Conservation (phyloP, 2,797 vertebrate genomes). For the Bovichtus diacanthus region DNA sequence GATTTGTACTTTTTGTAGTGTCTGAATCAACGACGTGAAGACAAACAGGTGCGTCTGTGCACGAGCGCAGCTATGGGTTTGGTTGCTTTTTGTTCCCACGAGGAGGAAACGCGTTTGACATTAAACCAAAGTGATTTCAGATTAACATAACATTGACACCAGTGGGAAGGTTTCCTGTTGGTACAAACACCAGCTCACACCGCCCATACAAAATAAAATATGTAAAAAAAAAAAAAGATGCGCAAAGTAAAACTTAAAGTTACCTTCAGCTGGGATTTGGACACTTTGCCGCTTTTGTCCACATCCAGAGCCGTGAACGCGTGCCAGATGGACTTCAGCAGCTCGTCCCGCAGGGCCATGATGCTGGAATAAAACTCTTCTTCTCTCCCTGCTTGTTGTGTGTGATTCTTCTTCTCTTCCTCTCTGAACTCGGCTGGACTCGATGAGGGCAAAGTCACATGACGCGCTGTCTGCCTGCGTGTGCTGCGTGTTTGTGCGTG, state of each 20-base stretch:
- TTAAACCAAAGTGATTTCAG: too few species aligned
- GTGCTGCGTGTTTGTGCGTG: background rate
- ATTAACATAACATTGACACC: too few species aligned
- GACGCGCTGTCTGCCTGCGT: conserved; percentile 44
- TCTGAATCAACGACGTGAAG: too few species aligned
- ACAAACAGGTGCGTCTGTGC: too few species aligned
- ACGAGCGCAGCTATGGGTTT: too few species aligned
- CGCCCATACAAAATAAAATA: too few species aligned
- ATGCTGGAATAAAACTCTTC: background rate
- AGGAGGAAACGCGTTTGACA: too few species aligned
- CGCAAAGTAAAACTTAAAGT: conserved; percentile 11
- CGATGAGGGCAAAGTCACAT: conserved; percentile 62
- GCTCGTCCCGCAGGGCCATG: conserved; percentile 90
- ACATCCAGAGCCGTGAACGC: conserved; percentile 95
- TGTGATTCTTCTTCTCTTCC: background rate
- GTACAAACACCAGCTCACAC: rapidly evolving
- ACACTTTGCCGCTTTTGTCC: conserved; percentile 96
- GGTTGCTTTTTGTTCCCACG: too few species aligned
- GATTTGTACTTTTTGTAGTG: background rate
- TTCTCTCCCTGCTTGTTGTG: background rate
- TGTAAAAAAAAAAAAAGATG: too few species aligned
- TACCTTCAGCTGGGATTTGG: conserved; percentile 98
- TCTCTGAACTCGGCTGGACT: conserved; percentile 7
- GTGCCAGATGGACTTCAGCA: conserved; percentile 96
- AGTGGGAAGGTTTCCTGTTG: background rate